Evolutionary conservation across 2,113 vertebrate genomes (phyloP).

Genomic region (Osmerus eperlanus): DNA sequence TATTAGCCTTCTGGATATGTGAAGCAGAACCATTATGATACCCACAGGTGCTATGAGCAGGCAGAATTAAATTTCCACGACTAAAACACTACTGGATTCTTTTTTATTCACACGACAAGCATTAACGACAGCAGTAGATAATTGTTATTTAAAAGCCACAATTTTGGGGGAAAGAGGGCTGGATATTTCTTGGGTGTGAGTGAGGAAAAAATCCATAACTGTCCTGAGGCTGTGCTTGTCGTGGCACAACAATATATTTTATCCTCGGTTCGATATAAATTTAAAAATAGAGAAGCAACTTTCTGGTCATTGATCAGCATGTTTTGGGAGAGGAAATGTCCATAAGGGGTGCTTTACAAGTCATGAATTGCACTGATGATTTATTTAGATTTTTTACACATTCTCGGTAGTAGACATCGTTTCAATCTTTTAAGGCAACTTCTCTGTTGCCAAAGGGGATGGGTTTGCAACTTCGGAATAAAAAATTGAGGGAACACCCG

Average conservation of each 20-base stretch:
- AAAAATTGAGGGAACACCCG: slow-evolving; percentile 34
- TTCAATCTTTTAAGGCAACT: slow-evolving; percentile 4
- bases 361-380: background rate
- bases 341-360: background rate
- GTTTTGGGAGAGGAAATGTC: slow-evolving; percentile 4
- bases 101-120: too few relatives aligned
- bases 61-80: too few relatives aligned
- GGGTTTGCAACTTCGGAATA: slow-evolving; percentile 37
- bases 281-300: background rate
- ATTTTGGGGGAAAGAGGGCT: slow-evolving; percentile 24
- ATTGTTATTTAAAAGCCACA: slow-evolving; percentile 39
- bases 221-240: slow-evolving; percentile 7
- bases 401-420: background rate
- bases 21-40: too few relatives aligned
- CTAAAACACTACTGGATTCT: too few relatives aligned
- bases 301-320: slow-evolving; percentile 19
- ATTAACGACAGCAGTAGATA: slow-evolving; percentile 2
- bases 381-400: background rate
- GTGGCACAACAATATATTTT: slow-evolving; percentile 8
- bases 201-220: slow-evolving; percentile 29
- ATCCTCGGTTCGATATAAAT: slow-evolving; percentile 13
- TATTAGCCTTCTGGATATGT: too few relatives aligned
- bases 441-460: slow-evolving; percentile 25
- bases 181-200: background rate
- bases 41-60: too few relatives aligned